Conservation (phyloP, 2,113 vertebrate genomes). For the Anarrhichthys ocellatus region DNA sequence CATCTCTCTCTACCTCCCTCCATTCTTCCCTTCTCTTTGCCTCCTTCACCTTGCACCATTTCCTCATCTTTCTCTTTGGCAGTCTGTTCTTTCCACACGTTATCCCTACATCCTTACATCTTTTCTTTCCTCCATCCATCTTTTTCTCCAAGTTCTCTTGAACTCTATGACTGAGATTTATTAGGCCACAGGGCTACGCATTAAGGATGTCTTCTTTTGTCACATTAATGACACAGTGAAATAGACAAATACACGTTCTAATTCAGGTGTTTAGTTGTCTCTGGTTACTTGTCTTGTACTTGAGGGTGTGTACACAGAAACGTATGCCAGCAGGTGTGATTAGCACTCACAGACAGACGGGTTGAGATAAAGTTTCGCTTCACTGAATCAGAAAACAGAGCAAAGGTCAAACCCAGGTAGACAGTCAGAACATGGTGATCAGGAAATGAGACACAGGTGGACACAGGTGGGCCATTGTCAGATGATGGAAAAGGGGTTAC, state of each 20-base stretch:
- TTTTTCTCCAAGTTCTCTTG: not conserved
- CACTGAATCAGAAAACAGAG: too few relatives aligned
- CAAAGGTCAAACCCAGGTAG: too few relatives aligned
- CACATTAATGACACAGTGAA: not conserved
- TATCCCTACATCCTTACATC: too few relatives aligned
- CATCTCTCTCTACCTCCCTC: not conserved
- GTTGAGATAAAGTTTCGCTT: too few relatives aligned
- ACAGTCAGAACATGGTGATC: too few relatives aligned
- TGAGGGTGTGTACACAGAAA: not conserved
- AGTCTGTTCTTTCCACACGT: not conserved
- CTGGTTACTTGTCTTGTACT: not conserved
- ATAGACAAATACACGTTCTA: not conserved
- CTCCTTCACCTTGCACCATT: not conserved
- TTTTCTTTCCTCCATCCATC: not conserved
- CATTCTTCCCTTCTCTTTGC: not conserved
- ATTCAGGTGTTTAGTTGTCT: not conserved
- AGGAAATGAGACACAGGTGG: too few relatives aligned
- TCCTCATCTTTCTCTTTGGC: slow-evolving; percentile 11
- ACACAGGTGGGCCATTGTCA: too few relatives aligned
- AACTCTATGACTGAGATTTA: not conserved
- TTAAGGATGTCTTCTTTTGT: not conserved
- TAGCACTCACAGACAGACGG: not conserved
- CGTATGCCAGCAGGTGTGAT: not conserved
- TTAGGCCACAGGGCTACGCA: not conserved
- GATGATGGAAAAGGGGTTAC: too few relatives aligned